A percentile compares a stretch with the other conserved stretches of the same genome.
These are phyloP conservation scores for Tethea ocularis DNA, from an alignment of 2,888 invertebrate species.

Conservation along the genomic window DNA sequence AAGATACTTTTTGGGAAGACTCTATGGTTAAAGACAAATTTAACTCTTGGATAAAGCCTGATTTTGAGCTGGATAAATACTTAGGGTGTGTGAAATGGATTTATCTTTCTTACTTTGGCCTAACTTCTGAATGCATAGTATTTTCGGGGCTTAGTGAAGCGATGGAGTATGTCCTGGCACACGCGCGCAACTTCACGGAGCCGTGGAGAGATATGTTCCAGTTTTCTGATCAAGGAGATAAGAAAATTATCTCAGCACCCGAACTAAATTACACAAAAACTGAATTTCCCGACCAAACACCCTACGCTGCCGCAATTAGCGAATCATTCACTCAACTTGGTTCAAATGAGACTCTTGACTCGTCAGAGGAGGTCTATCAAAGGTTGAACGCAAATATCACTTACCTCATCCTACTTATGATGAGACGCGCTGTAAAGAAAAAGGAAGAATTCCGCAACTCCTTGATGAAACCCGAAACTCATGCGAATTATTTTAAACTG, in stretches of 20 bases:
- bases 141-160: not conserved
- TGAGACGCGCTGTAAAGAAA: not conserved
- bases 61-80: not conserved
- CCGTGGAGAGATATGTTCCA: not conserved
- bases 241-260: not conserved
- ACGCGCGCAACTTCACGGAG: not conserved
- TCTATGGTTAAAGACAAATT: not conserved
- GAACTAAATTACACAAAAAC: not conserved
- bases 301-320: not conserved
- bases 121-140: not conserved
- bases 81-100: not conserved
- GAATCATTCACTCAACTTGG: not conserved
- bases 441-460: not conserved
- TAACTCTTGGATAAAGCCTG: not conserved
- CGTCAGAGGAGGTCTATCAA: not conserved
- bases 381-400: not conserved
- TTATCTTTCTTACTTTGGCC: not conserved
- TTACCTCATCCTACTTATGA: not conserved
- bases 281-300: not conserved
- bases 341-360: not conserved
- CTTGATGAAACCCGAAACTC: not conserved
- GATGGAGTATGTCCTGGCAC: not conserved
- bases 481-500: not conserved
- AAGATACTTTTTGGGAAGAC: slow-evolving; percentile 4
- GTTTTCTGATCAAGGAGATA: not conserved